These are phyloP conservation scores for Cryptotermes secundus DNA, from an alignment of 1,140 invertebrate species.

Conservation along the genomic window DNA sequence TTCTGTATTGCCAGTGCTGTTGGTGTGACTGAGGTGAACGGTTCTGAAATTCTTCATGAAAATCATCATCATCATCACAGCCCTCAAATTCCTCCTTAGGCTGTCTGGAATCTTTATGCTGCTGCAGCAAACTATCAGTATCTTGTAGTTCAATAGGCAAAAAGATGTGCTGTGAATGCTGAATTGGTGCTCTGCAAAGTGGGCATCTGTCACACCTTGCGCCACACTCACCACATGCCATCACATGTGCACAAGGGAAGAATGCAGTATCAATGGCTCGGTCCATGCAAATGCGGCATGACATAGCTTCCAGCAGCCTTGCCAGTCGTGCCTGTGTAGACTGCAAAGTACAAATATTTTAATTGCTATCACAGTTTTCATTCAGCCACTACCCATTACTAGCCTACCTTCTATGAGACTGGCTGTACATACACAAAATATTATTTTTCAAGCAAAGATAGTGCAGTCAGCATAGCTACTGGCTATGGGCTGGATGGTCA, in stretches of 20 bases:
- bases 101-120: not conserved
- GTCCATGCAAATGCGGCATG: conserved; percentile 84
- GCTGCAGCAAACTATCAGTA: not conserved
- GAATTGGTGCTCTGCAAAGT: conserved; percentile 71
- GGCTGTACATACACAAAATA: no score
- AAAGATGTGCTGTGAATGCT: conserved; percentile 70
- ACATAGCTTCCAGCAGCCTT: conserved; percentile 67
- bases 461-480: no score
- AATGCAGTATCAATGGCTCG: conserved; percentile 75
- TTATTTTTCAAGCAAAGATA: no score
- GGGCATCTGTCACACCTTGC: conserved; percentile 71
- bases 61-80: not conserved
- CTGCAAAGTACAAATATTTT: not conserved
- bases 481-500: no score
- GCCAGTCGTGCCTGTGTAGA: conserved; percentile 52
- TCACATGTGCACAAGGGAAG: conserved; percentile 79
- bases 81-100: not conserved
- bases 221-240: conserved; percentile 72
- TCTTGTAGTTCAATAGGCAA: conserved; percentile 57
- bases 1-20: not conserved
- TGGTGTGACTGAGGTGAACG: not conserved
- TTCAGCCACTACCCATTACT: no score
- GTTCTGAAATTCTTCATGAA: not conserved
- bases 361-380: no score
- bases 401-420: no score